Percentiles rank a stretch among this genome's conserved stretches.
Evolutionary conservation across 2,888 invertebrate species (phyloP).

Genomic region (Pollenia angustigena): DNA sequence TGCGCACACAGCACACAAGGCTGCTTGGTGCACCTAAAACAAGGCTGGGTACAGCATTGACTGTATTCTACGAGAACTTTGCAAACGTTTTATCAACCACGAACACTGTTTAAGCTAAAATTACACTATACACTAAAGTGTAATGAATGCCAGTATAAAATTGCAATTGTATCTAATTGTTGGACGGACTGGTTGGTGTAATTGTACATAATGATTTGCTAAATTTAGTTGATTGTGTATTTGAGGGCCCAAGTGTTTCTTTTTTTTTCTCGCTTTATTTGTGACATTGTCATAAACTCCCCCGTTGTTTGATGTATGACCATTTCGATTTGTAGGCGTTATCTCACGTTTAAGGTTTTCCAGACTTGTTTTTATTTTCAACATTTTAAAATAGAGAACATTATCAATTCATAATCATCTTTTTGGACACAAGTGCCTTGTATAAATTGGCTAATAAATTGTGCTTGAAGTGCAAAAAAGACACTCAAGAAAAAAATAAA

Average conservation of each 20-base stretch:
- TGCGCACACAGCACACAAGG: slow-evolving; percentile 39
- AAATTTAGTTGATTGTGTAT: slow-evolving; percentile 12
- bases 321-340: slow-evolving; percentile 80
- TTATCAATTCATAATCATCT: slow-evolving; percentile 76
- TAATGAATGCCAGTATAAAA: slow-evolving; percentile 8
- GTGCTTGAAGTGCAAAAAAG: slow-evolving; percentile 51
- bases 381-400: slow-evolving; percentile 77
- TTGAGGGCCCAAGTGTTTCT: slow-evolving; percentile 41
- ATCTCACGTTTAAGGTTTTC: slow-evolving; percentile 78
- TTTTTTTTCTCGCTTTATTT: slow-evolving; percentile 40
- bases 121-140: not conserved
- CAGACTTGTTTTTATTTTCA: slow-evolving; percentile 68
- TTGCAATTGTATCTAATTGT: slow-evolving; percentile 44
- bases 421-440: slow-evolving; percentile 44
- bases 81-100: slow-evolving; percentile 38
- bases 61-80: slow-evolving; percentile 28
- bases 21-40: slow-evolving; percentile 32
- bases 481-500: not conserved
- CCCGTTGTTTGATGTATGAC: slow-evolving; percentile 78
- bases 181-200: slow-evolving; percentile 18
- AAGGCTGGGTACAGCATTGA: slow-evolving; percentile 43
- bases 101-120: slow-evolving; percentile 21
- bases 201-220: slow-evolving; percentile 63
- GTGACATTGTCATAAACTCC: slow-evolving; percentile 70
- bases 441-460: slow-evolving; percentile 64